Evolutionary conservation across 2,113 vertebrate genomes (phyloP).

Genomic region (Danio rerio): GRCz12tu NC_133177.1:36242501-36243000

Average conservation of each 20-base stretch:
- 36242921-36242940: constrained; percentile 3
- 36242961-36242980: constrained; percentile 15
- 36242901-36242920: constrained; percentile 30
- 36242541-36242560: no score
- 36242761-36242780: constrained; percentile 43
- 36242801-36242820: constrained; percentile 49
- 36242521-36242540: no score
- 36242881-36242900: constrained; percentile 52
- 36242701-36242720: constrained; percentile 22
- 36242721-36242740: constrained; percentile 50
- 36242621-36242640: no score
- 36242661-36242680: constrained; percentile 8
- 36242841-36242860: constrained; percentile 13
- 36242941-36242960: constrained; percentile 30
- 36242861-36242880: constrained; percentile 34
- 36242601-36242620: no score
- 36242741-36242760: constrained; percentile 57
- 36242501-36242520: no score
- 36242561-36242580: no score
- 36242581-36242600: no score
- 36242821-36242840: constrained; percentile 59
- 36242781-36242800: constrained; percentile 49
- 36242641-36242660: not conserved
- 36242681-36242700: constrained; percentile 1
- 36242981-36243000: constrained; percentile 19